phyloP scores from a whole-genome alignment of 1,140 invertebrate genomes.

The Heliconius congener region DNA sequence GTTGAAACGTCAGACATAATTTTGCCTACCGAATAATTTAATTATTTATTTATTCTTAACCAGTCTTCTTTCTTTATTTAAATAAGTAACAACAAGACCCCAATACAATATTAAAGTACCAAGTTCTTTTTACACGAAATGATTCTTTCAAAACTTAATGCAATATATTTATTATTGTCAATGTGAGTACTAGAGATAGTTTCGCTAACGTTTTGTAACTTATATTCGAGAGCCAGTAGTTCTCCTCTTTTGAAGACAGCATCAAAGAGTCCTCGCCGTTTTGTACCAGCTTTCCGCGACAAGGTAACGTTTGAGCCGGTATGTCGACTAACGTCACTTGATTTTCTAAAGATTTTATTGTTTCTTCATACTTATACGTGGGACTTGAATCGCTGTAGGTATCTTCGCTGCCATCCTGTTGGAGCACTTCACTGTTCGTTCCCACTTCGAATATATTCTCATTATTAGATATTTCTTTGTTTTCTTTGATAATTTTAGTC shows the following conservation, averaged over 20 bases:
- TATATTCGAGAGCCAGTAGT: conserved; percentile 60
- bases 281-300: conserved; percentile 53
- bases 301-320: conserved; percentile 55
- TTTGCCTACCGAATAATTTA: conserved; percentile 56
- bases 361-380: conserved; percentile 55
- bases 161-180: conserved; percentile 43
- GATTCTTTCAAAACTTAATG: conserved; percentile 3
- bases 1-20: conserved; percentile 18
- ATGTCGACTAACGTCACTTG: conserved; percentile 60
- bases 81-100: conserved; percentile 39
- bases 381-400: conserved; percentile 50
- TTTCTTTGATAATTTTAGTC: conserved; percentile 33
- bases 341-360: conserved; percentile 48
- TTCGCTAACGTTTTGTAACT: conserved; percentile 49
- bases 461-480: conserved; percentile 32
- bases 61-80: conserved; percentile 64
- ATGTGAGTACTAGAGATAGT: conserved; percentile 49
- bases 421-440: conserved; percentile 47
- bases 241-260: conserved; percentile 72
- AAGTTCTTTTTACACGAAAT: background rate
- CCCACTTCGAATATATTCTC: conserved; percentile 53
- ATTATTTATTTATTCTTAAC: conserved; percentile 58
- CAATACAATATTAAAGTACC: conserved; percentile 13
- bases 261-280: conserved; percentile 72
- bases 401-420: conserved; percentile 56